Percentiles rank a stretch among this genome's conserved stretches.
These are phyloP conservation scores for Panonychus citri DNA, from an alignment of 1,140 invertebrate species.

Conservation along the genomic window DNA sequence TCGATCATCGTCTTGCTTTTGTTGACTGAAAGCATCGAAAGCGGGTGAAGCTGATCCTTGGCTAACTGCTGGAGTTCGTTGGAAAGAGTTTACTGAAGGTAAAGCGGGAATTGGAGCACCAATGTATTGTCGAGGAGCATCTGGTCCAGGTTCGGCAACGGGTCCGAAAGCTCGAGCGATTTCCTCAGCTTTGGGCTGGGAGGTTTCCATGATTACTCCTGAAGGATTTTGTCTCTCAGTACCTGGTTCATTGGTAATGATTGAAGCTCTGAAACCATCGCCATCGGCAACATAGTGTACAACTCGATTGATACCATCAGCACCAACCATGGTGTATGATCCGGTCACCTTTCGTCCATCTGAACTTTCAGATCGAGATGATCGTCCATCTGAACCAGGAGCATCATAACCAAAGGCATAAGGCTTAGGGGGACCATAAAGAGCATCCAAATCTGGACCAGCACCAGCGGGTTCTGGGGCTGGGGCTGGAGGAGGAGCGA, in stretches of 20 bases:
- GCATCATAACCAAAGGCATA: neutral
- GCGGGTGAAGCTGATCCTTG: neutral
- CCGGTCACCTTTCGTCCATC: constrained; percentile 9
- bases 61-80: neutral
- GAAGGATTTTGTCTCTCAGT: constrained; percentile 11
- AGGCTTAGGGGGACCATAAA: neutral
- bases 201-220: constrained; percentile 4
- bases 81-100: neutral
- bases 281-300: constrained; percentile 13
- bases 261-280: constrained; percentile 22
- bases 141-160: neutral
- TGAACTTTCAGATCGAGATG: constrained; percentile 1
- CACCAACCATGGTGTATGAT: constrained; percentile 4
- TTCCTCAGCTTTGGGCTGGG: constrained; percentile 1
- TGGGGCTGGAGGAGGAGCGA: neutral
- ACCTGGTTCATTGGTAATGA: constrained; percentile 13
- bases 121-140: neutral
- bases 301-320: constrained; percentile 7
- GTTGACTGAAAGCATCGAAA: neutral
- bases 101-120: neutral
- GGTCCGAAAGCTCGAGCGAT: constrained; percentile 1
- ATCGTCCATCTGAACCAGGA: neutral
- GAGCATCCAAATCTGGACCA: neutral
- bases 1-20: neutral
- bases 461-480: neutral